Percentiles rank a stretch among this genome's conserved stretches.
Evolutionary conservation across 2,888 invertebrate genomes (phyloP).

Genomic region (Drosophila vallismaia): DNA sequence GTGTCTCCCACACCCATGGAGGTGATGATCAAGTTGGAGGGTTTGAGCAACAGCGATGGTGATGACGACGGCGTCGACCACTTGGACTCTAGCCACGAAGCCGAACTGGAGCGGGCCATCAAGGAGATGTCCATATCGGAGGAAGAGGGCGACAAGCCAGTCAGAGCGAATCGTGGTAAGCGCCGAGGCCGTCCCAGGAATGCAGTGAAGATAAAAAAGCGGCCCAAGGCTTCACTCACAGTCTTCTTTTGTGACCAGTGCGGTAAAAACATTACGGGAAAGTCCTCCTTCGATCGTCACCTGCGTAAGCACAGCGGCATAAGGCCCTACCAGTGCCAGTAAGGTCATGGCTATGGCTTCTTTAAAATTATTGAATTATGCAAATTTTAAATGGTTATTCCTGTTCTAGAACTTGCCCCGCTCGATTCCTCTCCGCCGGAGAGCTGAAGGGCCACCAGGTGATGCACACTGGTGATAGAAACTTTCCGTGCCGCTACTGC

Average conservation of each 20-base stretch:
- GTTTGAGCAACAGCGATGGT: constrained; percentile 14
- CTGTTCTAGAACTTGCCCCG: constrained; percentile 68
- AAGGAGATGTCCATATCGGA: constrained; percentile 25
- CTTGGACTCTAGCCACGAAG: constrained; percentile 40
- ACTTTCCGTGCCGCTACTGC: constrained; percentile 75
- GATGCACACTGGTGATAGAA: constrained; percentile 76
- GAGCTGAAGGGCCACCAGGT: constrained; percentile 79
- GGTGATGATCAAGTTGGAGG: constrained; percentile 57
- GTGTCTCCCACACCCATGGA: constrained; percentile 43
- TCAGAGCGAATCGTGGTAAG: constrained; percentile 13
- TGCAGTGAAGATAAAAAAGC: constrained; percentile 14
- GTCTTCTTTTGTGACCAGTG: constrained; percentile 80
- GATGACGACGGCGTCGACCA: constrained; percentile 58
- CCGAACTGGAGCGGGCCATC: constrained; percentile 16
- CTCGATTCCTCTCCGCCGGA: constrained; percentile 76
- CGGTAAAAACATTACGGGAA: constrained; percentile 74
- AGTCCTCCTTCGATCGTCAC: constrained; percentile 75
- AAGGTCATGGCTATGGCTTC: constrained; percentile 23
- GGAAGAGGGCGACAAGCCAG: constrained; percentile 17
- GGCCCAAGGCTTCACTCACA: constrained; percentile 51
- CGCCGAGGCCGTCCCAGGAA: constrained; percentile 17
- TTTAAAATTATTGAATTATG: neutral
- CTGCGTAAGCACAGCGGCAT: constrained; percentile 79
- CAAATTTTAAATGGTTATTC: neutral
- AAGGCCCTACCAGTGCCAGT: constrained; percentile 80